Evolutionary conservation across 2,888 invertebrate genomes (phyloP).

Genomic region (Nomada hirtipes): DNA sequence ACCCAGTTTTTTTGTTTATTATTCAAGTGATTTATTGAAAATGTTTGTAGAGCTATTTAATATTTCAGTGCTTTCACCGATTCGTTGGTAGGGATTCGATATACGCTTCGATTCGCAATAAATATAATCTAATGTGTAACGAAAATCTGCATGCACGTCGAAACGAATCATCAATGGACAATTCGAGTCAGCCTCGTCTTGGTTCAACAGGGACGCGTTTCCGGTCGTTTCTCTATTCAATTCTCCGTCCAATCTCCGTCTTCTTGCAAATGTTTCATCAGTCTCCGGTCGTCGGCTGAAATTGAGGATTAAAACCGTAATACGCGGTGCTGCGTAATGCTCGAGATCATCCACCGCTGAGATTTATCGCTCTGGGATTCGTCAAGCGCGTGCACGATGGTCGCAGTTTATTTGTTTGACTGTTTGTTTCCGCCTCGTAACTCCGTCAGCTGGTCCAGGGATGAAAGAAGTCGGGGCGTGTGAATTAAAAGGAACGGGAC

Average conservation of each 20-base stretch:
- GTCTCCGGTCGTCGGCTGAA: conserved; percentile 34
- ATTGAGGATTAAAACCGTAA: conserved; percentile 57
- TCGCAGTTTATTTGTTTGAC: conserved; percentile 28
- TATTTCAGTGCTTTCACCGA: too few species aligned
- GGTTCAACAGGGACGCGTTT: conserved; percentile 4
- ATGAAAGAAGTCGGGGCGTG: neutral
- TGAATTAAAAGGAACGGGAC: neutral
- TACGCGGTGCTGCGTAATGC: conserved; percentile 49
- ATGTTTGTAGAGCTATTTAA: too few species aligned
- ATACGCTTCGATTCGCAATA: too few species aligned
- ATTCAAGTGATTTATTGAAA: too few species aligned
- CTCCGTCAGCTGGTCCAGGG: neutral
- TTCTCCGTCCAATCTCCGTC: conserved; percentile 29
- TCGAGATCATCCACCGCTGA: conserved; percentile 32
- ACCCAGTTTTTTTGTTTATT: too few species aligned
- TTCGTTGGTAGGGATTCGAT: too few species aligned
- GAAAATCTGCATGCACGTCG: too few species aligned
- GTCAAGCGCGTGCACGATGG: conserved; percentile 30
- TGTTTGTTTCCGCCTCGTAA: conserved; percentile 8
- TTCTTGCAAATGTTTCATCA: conserved; percentile 42
- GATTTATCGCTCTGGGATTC: conserved; percentile 35
- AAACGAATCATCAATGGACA: too few species aligned
- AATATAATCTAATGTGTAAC: too few species aligned
- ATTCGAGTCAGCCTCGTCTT: neutral
- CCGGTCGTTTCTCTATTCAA: neutral